Evolutionary conservation across 2,888 invertebrate species (phyloP), one percentile per base, ranked within the genome.

Genomic region (Meiosimyza decipiens): DNA sequence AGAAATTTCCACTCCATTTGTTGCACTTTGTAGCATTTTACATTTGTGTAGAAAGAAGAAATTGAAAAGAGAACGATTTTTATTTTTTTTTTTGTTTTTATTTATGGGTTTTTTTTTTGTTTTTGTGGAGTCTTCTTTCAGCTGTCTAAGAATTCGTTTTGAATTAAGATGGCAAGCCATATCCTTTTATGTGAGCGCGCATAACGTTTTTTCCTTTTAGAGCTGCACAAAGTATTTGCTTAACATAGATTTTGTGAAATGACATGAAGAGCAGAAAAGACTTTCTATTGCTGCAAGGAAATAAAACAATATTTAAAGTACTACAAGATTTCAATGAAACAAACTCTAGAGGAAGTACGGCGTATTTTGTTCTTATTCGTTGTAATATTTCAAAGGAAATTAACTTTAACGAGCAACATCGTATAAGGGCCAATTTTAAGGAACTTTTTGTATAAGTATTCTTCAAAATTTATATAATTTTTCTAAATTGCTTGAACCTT

Each of bases 1-100:
- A 70, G 57, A 50, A 40, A 51, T 66, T 71, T 71, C 65, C 71
- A 71, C 66, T 71, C 71, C 71, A 71, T 71, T 66, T 71, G 66
- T 60, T 71, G 66, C 66, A 66, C 66, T 71, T 62, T 60, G 66
- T 71, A 66, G 22, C 33, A 59, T 33, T 71, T 71, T 57, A 22
- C 47, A 40, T 66, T 63, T 49, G n/a, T n/a, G 3, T 1, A 15
- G 11, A 59, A n/a, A 28, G 59, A 12, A 59, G n/a, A 40, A 40
- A 7, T 40, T 1, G 9, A 40, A 40, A 9, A 40, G 4, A 40
- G 9, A 40, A 40, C 40, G 6, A 40, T 1, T 9, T 40, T 7
- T 40, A 1, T 40, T 40, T 40, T 9, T 40, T 1, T 40, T 40
- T 6, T 40, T 40, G 6, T 40, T 40, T 40, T 1, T 40, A 40